These are phyloP conservation scores for Ophion costatus DNA, from an alignment of 2,888 invertebrate species.

Conservation along the genomic window DNA sequence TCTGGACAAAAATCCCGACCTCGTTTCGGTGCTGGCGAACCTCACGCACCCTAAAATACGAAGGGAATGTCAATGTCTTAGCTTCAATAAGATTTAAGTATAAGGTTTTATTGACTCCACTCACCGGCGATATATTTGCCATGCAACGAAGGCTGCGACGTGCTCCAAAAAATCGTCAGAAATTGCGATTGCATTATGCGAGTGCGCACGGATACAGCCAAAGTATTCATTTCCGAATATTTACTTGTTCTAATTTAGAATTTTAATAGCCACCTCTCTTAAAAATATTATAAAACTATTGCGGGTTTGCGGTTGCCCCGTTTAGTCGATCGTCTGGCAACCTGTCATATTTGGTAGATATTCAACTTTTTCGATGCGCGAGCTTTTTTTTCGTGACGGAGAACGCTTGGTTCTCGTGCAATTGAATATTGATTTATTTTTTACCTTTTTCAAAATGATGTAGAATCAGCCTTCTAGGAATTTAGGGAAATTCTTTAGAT, in stretches of 20 bases:
- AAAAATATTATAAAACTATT: constrained; percentile 20
- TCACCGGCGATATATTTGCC: constrained; percentile 66
- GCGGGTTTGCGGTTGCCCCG: constrained; percentile 21
- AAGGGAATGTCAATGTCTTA: not conserved
- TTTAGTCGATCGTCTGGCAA: constrained; percentile 20
- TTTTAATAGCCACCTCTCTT: constrained; percentile 2
- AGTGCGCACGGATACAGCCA: constrained; percentile 36
- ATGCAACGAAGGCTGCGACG: constrained; percentile 39
- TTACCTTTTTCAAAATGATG: not conserved
- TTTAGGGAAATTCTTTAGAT: too few species aligned
- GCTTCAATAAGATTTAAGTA: not conserved
- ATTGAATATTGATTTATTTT: not conserved
- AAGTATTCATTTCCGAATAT: constrained; percentile 61
- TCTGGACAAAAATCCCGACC: constrained; percentile 71
- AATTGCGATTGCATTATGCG: constrained; percentile 61
- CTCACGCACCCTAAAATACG: constrained; percentile 37
- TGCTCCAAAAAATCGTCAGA: constrained; percentile 41
- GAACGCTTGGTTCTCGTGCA: not conserved
- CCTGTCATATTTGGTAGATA: constrained; percentile 63
- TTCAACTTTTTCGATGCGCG: constrained; percentile 61
- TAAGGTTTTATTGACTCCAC: constrained; percentile 21
- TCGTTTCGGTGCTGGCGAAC: constrained; percentile 54
- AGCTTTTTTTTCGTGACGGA: constrained; percentile 54
- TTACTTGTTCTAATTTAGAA: constrained; percentile 67
- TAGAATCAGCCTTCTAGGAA: not conserved